These are phyloP conservation scores for Cancer borealis DNA, from an alignment of 2,888 invertebrate genomes.

Conservation along the genomic window DNA sequence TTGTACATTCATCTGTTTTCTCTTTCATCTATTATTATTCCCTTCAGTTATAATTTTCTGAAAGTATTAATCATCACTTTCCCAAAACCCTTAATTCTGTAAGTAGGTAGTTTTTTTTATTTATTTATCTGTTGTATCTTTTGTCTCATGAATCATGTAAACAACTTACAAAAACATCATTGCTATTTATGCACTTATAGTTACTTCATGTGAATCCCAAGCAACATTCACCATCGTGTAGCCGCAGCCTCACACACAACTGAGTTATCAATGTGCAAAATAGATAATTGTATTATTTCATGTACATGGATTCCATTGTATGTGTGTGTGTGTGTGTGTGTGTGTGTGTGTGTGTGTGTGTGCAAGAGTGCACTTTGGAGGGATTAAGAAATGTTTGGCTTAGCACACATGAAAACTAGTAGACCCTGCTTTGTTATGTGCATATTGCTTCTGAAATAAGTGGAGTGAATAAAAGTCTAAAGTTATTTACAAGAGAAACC, in stretches of 20 bases:
- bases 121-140: too few relatives aligned
- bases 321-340: constrained; percentile 19
- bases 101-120: too few relatives aligned
- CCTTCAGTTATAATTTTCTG: neutral
- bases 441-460: neutral
- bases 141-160: too few relatives aligned
- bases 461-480: neutral
- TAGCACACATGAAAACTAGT: neutral
- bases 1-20: too few relatives aligned
- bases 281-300: neutral
- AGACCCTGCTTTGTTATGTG: constrained; percentile 26
- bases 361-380: neutral
- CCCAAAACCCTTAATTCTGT: too few relatives aligned
- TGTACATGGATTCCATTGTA: neutral
- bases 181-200: too few relatives aligned
- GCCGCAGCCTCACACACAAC: neutral
- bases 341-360: constrained; percentile 51
- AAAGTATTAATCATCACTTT: neutral
- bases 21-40: neutral
- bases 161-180: too few relatives aligned
- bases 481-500: neutral
- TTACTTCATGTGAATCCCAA: neutral
- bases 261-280: neutral
- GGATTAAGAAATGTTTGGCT: constrained; percentile 30
- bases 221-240: neutral